phyloP scores from a whole-genome alignment of 2,888 invertebrate species.

The Osmoderma eremita region DNA sequence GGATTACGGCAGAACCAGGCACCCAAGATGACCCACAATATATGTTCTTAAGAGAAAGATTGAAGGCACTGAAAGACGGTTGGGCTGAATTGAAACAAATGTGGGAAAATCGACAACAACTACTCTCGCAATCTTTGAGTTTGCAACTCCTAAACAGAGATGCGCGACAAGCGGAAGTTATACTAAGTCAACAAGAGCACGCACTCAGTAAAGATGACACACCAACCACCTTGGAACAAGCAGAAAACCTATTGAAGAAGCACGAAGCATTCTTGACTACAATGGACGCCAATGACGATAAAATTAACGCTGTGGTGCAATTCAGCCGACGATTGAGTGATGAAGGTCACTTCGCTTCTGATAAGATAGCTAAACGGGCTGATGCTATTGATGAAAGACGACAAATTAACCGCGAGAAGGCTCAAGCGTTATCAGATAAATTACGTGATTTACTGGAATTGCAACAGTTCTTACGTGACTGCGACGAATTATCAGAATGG shows the following conservation, averaged over 20 bases:
- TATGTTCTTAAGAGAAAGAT: slow-evolving; percentile 98
- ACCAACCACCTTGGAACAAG: slow-evolving; percentile 93
- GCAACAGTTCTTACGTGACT: slow-evolving; percentile 95
- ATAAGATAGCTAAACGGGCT: slow-evolving; percentile 96
- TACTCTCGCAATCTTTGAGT: slow-evolving; percentile 94
- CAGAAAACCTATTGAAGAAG: slow-evolving; percentile 95
- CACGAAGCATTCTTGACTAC: slow-evolving; percentile 99
- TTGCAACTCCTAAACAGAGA: slow-evolving; percentile 96
- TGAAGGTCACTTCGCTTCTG: slow-evolving; percentile 89
- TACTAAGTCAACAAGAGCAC: slow-evolving; percentile 98
- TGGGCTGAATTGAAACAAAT: slow-evolving; percentile 99
- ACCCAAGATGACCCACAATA: slow-evolving; percentile 98
- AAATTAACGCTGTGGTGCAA: slow-evolving; percentile 95
- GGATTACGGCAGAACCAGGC: slow-evolving; percentile 86
- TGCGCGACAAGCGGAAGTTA: slow-evolving; percentile 96
- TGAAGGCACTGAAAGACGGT: slow-evolving; percentile 97
- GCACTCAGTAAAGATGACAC: slow-evolving; percentile 96
- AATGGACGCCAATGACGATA: slow-evolving; percentile 99
- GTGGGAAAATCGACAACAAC: slow-evolving; percentile 98
- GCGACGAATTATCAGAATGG: slow-evolving; percentile 98
- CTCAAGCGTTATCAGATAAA: slow-evolving; percentile 90
- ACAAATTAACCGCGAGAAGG: slow-evolving; percentile 89
- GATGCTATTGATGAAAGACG: slow-evolving; percentile 93
- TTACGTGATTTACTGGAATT: slow-evolving; percentile 93
- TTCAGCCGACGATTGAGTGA: slow-evolving; percentile 91